phyloP scores from a whole-genome alignment of 2,113 vertebrate genomes.

The Peromyscus maniculatus region DNA sequence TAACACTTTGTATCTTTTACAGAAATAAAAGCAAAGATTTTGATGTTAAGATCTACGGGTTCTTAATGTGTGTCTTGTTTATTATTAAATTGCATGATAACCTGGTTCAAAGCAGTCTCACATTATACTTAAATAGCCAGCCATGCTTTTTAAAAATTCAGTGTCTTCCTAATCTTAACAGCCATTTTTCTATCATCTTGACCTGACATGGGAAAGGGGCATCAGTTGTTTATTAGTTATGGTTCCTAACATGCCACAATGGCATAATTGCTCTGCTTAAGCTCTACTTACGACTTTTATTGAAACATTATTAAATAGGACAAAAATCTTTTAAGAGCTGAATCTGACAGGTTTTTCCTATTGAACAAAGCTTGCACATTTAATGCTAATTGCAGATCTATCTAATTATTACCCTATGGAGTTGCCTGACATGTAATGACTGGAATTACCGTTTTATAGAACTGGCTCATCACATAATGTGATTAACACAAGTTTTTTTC shows the following conservation, averaged over 20 bases:
- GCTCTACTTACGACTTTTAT: background rate
- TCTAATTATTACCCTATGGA: background rate
- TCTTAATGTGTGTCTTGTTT: background rate
- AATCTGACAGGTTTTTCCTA: background rate
- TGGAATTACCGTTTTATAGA: background rate
- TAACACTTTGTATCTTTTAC: background rate
- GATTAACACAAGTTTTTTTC: background rate
- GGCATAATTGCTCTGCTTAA: background rate
- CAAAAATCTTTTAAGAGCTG: background rate
- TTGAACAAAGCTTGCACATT: background rate
- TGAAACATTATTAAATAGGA: constrained; percentile 17
- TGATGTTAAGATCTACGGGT: background rate
- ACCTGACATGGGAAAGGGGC: background rate
- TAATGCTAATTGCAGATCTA: background rate
- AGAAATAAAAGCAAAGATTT: background rate
- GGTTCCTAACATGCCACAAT: background rate
- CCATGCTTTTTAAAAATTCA: background rate
- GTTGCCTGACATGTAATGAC: background rate
- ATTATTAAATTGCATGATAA: background rate
- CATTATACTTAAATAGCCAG: background rate
- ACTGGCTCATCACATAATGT: background rate
- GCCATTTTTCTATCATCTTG: background rate
- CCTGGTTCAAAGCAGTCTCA: background rate
- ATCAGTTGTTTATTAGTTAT: background rate
- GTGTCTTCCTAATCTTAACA: background rate